phyloP scores from a whole-genome alignment of 1,140 invertebrate species.

The Scylla paramamosain region DNA sequence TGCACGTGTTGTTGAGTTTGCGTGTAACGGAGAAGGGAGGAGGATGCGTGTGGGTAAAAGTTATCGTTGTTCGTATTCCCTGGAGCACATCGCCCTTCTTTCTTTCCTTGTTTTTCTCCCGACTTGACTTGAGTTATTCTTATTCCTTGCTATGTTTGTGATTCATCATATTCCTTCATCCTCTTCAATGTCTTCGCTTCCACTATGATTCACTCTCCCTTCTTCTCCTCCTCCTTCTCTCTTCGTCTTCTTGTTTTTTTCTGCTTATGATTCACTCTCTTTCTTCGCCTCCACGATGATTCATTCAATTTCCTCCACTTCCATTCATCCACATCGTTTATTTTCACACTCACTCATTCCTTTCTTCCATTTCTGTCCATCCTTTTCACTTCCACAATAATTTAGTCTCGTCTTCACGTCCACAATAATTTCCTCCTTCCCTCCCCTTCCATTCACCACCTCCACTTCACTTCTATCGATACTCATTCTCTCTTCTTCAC shows the following conservation, averaged over 20 bases:
- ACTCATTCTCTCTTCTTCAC: too few species aligned
- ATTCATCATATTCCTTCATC: not conserved
- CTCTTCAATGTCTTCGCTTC: too few species aligned
- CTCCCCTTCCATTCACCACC: too few species aligned
- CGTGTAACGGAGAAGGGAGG: not conserved
- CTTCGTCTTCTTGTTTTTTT: not conserved
- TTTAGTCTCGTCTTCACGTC: too few species aligned
- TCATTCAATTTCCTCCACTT: not conserved
- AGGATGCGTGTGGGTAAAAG: not conserved
- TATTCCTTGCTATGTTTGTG: not conserved
- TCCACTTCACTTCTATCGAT: too few species aligned
- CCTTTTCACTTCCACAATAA: too few species aligned
- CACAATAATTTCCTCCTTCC: too few species aligned
- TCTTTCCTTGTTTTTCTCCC: not conserved
- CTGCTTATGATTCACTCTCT: not conserved
- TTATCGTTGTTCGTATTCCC: not conserved
- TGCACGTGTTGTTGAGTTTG: too few species aligned
- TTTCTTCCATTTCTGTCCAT: too few species aligned
- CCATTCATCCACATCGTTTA: not conserved
- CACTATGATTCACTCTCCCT: not conserved
- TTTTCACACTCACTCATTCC: too few species aligned
- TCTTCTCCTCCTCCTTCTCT: conserved; percentile 15
- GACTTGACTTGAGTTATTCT: not conserved
- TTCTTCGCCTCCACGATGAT: not conserved
- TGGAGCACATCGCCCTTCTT: conserved; percentile 4